phyloP scores from a whole-genome alignment of 2,888 invertebrate species.

The Eupithecia tripunctaria region DNA sequence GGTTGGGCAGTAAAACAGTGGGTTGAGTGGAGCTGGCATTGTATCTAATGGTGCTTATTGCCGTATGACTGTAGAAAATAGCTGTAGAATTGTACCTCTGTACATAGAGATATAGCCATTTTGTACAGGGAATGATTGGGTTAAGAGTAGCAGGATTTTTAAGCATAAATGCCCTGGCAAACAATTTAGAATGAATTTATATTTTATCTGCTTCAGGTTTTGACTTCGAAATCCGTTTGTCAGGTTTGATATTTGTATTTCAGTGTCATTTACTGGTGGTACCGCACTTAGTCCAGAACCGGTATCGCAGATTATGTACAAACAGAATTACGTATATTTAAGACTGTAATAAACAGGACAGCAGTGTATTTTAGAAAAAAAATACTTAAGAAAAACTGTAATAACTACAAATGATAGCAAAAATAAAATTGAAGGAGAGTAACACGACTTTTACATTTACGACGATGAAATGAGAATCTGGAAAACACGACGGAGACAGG shows the following conservation, averaged over 20 bases:
- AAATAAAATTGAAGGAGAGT: too few relatives aligned
- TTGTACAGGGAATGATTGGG: background rate
- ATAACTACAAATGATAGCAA: too few relatives aligned
- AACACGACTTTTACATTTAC: too few relatives aligned
- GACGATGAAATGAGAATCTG: too few relatives aligned
- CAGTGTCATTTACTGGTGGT: too few relatives aligned
- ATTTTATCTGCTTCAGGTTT: background rate
- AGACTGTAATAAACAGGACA: too few relatives aligned
- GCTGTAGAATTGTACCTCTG: background rate
- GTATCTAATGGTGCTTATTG: slow-evolving; percentile 17
- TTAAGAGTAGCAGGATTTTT: background rate
- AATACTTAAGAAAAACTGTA: too few relatives aligned
- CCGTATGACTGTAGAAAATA: slow-evolving; percentile 5
- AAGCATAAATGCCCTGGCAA: background rate
- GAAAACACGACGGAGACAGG: too few relatives aligned
- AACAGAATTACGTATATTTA: too few relatives aligned
- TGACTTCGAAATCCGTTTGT: background rate
- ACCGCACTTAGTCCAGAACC: too few relatives aligned
- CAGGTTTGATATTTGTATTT: background rate
- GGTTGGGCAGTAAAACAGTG: slow-evolving; percentile 21
- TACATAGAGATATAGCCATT: background rate
- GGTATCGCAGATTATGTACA: too few relatives aligned
- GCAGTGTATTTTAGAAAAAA: too few relatives aligned
- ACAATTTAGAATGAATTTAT: background rate
- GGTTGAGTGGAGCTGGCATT: slow-evolving; percentile 21